Base-by-base conservation (phyloP, 1,140 invertebrate species). In the Lethocerus indicus region DNA sequence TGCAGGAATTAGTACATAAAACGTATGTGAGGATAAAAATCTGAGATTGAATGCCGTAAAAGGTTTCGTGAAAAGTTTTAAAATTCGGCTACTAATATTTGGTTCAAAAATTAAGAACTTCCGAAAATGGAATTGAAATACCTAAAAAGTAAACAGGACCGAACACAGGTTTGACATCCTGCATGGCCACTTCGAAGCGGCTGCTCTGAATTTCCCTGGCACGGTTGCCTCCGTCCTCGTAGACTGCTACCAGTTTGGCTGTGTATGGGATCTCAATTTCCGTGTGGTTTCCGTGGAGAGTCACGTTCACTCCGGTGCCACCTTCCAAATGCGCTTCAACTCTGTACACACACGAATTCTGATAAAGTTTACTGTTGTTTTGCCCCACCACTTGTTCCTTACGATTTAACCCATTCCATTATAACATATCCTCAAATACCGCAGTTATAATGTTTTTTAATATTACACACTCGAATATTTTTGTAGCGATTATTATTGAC, bases 291-390 rank as follows among this genome's bases (percentile, higher is more conserved):
- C 76, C 83, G 27, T 63, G 67, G 2, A 88, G 65, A 1, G 79
- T 83, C 0, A 86, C 80, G 61, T 87, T 86, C 24, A 83, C 75
- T 7, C 74, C 83, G 0, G 83, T 86, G 28, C 81, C 82, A 3
- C 81, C 75, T 61, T 78, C 73, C 37, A 83, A 60, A 48, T 65
- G 64, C 53, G 71, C 66, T 55, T 76, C 68, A n/a, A 82, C 67
- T 51, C 69, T 71, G 52, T n/a, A n/a, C n/a, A n/a, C n/a, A n/a
- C n/a, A n/a, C n/a, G n/a, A n/a, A n/a, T n/a, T n/a, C n/a, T n/a
- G n/a, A n/a, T n/a, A n/a, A n/a, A n/a, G n/a, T n/a, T n/a, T n/a
- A n/a, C n/a, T n/a, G n/a, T n/a, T n/a, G n/a, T n/a, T n/a, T n/a
- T n/a, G n/a, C n/a, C n/a, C n/a, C n/a, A n/a, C n/a, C n/a, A n/a